Percentiles rank a stretch among this genome's conserved stretches.
Evolutionary conservation across 2,888 invertebrate genomes (phyloP).

Genomic region (Molorchus minor): DNA sequence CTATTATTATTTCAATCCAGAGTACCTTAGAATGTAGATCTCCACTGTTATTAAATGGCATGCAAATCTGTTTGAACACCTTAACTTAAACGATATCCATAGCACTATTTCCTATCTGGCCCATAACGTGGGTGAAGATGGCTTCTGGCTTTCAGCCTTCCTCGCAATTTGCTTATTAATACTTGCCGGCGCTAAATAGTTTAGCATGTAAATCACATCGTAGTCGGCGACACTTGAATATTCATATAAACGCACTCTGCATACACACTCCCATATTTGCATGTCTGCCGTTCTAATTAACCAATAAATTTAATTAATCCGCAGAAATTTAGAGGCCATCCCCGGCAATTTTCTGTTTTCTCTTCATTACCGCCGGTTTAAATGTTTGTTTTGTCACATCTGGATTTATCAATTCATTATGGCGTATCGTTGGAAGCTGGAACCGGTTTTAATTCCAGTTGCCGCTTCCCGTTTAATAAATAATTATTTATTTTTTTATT

Average conservation of each 20-base stretch:
- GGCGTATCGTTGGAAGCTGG: not conserved
- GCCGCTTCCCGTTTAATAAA: not conserved
- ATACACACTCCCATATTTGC: slow-evolving; percentile 47
- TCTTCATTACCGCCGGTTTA: slow-evolving; percentile 7
- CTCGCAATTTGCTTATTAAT: slow-evolving; percentile 47
- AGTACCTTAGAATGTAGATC: no score
- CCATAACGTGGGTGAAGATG: not conserved
- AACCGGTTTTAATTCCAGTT: not conserved
- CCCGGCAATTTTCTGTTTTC: slow-evolving; percentile 37
- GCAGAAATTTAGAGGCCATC: slow-evolving; percentile 30
- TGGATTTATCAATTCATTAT: slow-evolving; percentile 3
- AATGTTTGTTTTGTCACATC: not conserved
- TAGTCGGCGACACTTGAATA: slow-evolving; percentile 42
- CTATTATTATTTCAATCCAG: no score
- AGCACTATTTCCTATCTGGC: no score
- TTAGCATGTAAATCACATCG: slow-evolving; percentile 48
- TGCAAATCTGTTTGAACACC: no score
- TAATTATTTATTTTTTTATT: not conserved
- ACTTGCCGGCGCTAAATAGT: slow-evolving; percentile 44
- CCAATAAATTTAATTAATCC: slow-evolving; percentile 46
- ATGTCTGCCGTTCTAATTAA: slow-evolving; percentile 46
- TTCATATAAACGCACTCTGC: slow-evolving; percentile 45
- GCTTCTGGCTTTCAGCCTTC: slow-evolving; percentile 23
- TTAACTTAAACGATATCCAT: no score
- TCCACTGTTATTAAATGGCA: no score